phyloP scores from a whole-genome alignment of 2,888 invertebrate species.

The Helicoverpa assulta region DNA sequence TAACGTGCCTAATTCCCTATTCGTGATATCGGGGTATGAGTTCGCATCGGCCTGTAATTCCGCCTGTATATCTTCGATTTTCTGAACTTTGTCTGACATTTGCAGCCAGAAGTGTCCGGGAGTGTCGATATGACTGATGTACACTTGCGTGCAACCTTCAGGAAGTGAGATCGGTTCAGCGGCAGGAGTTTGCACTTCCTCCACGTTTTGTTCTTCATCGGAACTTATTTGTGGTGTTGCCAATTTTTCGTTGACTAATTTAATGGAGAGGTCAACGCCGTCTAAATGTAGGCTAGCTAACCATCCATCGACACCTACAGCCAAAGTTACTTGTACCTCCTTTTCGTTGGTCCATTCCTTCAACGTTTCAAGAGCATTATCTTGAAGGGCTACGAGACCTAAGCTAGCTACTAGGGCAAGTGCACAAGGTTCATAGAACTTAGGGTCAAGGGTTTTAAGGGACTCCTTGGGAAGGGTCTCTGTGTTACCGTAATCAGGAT shows the following conservation, averaged over 20 bases:
- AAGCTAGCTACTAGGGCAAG: slow-evolving; percentile 81
- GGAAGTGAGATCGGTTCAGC: slow-evolving; percentile 78
- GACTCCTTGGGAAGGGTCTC: slow-evolving; percentile 88
- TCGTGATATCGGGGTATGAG: slow-evolving; percentile 88
- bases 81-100: slow-evolving; percentile 88
- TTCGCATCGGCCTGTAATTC: slow-evolving; percentile 91
- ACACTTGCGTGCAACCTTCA: slow-evolving; percentile 84
- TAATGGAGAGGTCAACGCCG: slow-evolving; percentile 87
- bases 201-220: slow-evolving; percentile 66
- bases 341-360: slow-evolving; percentile 86
- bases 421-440: slow-evolving; percentile 84
- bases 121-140: slow-evolving; percentile 93
- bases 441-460: slow-evolving; percentile 85
- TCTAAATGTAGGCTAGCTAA: slow-evolving; percentile 87
- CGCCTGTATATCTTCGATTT: slow-evolving; percentile 91
- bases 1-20: slow-evolving; percentile 90
- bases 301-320: slow-evolving; percentile 90
- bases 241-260: slow-evolving; percentile 82
- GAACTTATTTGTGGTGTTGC: slow-evolving; percentile 76
- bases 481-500: slow-evolving; percentile 93
- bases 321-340: slow-evolving; percentile 88
- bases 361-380: slow-evolving; percentile 77
- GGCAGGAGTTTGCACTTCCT: slow-evolving; percentile 57
- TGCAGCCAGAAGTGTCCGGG: slow-evolving; percentile 95
- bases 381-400: slow-evolving; percentile 81